A percentile compares a stretch with the other conserved stretches of the same genome.
Evolutionary conservation across 2,113 vertebrate species (phyloP).

Genomic region (Percopsis transmontana): DNA sequence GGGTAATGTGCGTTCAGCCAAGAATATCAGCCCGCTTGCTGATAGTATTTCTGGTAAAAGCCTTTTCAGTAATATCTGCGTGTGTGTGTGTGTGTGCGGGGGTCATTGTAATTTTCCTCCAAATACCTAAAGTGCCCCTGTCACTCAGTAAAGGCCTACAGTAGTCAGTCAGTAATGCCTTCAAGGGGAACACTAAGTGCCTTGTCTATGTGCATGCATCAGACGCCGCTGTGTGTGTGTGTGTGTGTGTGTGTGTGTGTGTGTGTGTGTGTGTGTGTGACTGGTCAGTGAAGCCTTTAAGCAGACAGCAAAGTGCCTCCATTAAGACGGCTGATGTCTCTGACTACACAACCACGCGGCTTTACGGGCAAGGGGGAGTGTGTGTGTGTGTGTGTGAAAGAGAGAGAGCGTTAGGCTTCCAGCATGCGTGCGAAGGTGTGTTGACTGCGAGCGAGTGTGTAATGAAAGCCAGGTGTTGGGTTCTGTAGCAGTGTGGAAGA

Average conservation of each 20-base stretch:
- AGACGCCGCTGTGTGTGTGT: neutral
- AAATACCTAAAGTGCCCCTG: conserved; percentile 41
- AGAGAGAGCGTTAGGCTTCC: neutral
- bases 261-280: neutral
- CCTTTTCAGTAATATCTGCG: neutral
- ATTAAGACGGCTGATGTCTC: conserved; percentile 52
- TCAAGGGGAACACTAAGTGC: conserved; percentile 31
- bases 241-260: neutral
- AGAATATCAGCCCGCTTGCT: too few species aligned
- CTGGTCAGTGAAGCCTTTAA: conserved; percentile 59
- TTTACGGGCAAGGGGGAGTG: conserved; percentile 20
- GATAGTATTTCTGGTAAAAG: neutral
- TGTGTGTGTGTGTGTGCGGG: neutral
- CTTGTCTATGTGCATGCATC: neutral
- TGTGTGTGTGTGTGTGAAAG: conserved; percentile 13
- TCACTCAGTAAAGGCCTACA: conserved; percentile 50
- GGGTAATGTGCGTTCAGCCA: too few species aligned
- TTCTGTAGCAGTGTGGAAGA: conserved; percentile 52
- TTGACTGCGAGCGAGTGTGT: conserved; percentile 41
- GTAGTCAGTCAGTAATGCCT: conserved; percentile 49
- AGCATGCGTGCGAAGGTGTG: too few species aligned
- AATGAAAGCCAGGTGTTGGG: conserved; percentile 58
- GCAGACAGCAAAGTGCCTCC: conserved; percentile 57
- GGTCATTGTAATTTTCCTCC: conserved; percentile 18
- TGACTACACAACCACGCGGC: conserved; percentile 16